Evolutionary conservation across 2,888 invertebrate species (phyloP).

Genomic region (Tinea pellionella): DNA sequence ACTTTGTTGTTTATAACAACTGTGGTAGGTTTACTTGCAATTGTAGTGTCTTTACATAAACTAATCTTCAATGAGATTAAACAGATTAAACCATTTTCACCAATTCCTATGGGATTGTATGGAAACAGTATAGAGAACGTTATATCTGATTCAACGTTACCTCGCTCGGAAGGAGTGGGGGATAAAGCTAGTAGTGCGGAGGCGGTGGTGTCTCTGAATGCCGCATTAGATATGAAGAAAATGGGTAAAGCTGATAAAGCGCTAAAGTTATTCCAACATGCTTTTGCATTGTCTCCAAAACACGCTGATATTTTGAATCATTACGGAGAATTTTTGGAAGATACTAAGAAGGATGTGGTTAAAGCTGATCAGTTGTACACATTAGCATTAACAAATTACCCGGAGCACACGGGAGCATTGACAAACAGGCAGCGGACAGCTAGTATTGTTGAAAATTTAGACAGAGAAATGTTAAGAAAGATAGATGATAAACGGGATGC

Average conservation of each 20-base stretch:
- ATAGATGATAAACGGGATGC: constrained; percentile 89
- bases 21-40: constrained; percentile 51
- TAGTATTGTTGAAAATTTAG: constrained; percentile 89
- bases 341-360: constrained; percentile 84
- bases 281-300: constrained; percentile 88
- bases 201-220: constrained; percentile 85
- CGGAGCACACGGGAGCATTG: constrained; percentile 83
- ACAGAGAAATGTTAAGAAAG: constrained; percentile 79
- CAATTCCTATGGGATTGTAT: constrained; percentile 51
- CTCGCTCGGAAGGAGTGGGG: constrained; percentile 24
- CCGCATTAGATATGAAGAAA: constrained; percentile 86
- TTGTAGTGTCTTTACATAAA: constrained; percentile 50
- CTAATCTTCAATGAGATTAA: constrained; percentile 47
- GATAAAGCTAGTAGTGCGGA: constrained; percentile 67
- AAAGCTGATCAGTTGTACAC: constrained; percentile 92
- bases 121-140: constrained; percentile 50
- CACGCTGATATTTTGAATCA: constrained; percentile 93
- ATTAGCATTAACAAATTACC: constrained; percentile 85
- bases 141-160: constrained; percentile 27
- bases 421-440: constrained; percentile 87
- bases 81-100: constrained; percentile 50
- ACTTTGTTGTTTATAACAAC: constrained; percentile 54
- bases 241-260: constrained; percentile 89
- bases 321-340: constrained; percentile 93
- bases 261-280: constrained; percentile 88